A percentile compares a stretch with the other conserved stretches of the same genome.
phyloP scores from a whole-genome alignment of 2,113 vertebrate species.

The Chunga burmeisteri region DNA sequence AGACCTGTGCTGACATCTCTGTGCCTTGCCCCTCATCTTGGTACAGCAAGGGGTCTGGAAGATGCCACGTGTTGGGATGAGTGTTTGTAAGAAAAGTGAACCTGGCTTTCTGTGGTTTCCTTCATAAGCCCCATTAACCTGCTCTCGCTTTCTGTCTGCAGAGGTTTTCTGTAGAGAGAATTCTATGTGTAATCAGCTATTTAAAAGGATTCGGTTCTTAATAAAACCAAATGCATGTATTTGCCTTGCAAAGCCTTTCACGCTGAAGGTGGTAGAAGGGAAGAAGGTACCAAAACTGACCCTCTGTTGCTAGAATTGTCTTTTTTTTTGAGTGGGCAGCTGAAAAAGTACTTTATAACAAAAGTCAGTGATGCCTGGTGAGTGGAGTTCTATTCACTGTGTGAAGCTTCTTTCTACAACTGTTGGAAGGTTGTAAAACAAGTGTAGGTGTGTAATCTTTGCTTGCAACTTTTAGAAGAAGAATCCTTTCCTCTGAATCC shows the following conservation, averaged over 20 bases:
- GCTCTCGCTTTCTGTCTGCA: neutral
- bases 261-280: neutral
- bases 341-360: neutral
- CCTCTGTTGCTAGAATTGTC: neutral
- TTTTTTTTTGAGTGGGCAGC: neutral
- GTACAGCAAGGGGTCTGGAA: fast-evolving
- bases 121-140: neutral
- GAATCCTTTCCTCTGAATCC: neutral
- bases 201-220: neutral
- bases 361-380: fast-evolving
- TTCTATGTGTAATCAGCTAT: neutral
- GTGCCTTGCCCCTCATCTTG: neutral
- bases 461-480: neutral
- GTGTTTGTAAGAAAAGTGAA: neutral
- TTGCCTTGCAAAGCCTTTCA: neutral
- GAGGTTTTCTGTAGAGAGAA: neutral
- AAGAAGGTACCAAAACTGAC: neutral
- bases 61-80: neutral
- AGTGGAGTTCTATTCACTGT: neutral
- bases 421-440: neutral
- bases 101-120: neutral
- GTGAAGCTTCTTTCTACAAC: neutral
- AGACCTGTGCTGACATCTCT: neutral
- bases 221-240: neutral
- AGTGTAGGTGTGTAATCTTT: neutral